Evolutionary conservation across 2,888 invertebrate species (phyloP).

Genomic region (Seira ritae): DNA sequence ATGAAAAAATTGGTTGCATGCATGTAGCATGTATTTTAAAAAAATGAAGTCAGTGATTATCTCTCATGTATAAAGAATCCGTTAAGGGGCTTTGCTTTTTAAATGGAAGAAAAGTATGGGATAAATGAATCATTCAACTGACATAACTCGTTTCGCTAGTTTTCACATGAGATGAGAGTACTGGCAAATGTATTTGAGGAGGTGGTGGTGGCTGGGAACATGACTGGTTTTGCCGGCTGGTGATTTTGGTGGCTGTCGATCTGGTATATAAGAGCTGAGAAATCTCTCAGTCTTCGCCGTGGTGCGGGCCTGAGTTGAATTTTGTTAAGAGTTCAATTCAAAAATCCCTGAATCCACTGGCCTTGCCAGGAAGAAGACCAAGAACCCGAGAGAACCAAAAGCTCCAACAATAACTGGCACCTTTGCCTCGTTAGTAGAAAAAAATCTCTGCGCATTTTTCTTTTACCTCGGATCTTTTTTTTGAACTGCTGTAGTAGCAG

Average conservation of each 20-base stretch:
- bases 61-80: conserved; percentile 42
- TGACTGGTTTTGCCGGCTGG: conserved; percentile 62
- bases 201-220: conserved; percentile 61
- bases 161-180: conserved; percentile 28
- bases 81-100: conserved; percentile 55
- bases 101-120: conserved; percentile 57
- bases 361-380: conserved; percentile 61
- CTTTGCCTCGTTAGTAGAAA: background rate
- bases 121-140: conserved; percentile 54
- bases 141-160: conserved; percentile 54
- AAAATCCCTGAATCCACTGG: conserved; percentile 69
- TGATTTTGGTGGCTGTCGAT: conserved; percentile 60
- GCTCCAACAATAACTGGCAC: conserved; percentile 11
- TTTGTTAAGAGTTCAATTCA: conserved; percentile 68
- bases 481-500: background rate
- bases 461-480: background rate
- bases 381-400: conserved; percentile 22
- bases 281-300: conserved; percentile 73
- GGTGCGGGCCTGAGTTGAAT: conserved; percentile 71
- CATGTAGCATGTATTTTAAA: background rate
- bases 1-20: background rate
- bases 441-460: background rate
- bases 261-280: conserved; percentile 73
- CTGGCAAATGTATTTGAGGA: conserved; percentile 57
- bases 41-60: conserved; percentile 25